Evolutionary conservation across 2,888 invertebrate genomes (phyloP).

Genomic region (Drosophila aldrichi): DNA sequence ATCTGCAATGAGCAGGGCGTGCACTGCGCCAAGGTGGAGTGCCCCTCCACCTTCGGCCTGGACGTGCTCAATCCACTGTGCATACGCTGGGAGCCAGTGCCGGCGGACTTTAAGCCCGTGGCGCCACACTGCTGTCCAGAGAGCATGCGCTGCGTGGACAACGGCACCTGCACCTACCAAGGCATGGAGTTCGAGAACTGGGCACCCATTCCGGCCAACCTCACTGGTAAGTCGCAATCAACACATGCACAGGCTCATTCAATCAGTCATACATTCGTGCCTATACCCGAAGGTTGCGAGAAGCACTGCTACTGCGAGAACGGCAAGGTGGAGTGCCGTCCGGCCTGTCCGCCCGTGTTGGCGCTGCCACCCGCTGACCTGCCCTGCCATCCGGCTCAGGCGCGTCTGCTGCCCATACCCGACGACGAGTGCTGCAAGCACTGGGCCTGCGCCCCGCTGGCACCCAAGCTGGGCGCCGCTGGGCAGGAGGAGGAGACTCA

Average conservation of each 20-base stretch:
- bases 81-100: constrained; percentile 93
- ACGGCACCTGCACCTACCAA: constrained; percentile 92
- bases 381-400: constrained; percentile 89
- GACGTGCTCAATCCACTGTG: constrained; percentile 94
- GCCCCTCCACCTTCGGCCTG: constrained; percentile 93
- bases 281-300: constrained; percentile 88
- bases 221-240: constrained; percentile 86
- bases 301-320: constrained; percentile 94
- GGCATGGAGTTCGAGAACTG: constrained; percentile 89
- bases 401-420: constrained; percentile 88
- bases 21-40: constrained; percentile 92
- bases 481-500: constrained; percentile 37
- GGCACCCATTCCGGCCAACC: constrained; percentile 91
- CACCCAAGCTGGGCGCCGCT: constrained; percentile 71
- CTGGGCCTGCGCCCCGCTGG: constrained; percentile 88
- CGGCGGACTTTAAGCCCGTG: constrained; percentile 89
- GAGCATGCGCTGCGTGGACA: constrained; percentile 91
- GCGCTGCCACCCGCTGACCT: constrained; percentile 91
- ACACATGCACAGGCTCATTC: constrained; percentile 23
- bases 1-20: constrained; percentile 90
- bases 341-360: constrained; percentile 91
- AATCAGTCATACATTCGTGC: constrained; percentile 10
- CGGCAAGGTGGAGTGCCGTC: constrained; percentile 94
- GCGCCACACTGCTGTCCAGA: constrained; percentile 94
- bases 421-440: constrained; percentile 94